These are phyloP conservation scores for Diorhabda elongata DNA, from an alignment of 1,140 invertebrate genomes.

Conservation along the genomic window DNA sequence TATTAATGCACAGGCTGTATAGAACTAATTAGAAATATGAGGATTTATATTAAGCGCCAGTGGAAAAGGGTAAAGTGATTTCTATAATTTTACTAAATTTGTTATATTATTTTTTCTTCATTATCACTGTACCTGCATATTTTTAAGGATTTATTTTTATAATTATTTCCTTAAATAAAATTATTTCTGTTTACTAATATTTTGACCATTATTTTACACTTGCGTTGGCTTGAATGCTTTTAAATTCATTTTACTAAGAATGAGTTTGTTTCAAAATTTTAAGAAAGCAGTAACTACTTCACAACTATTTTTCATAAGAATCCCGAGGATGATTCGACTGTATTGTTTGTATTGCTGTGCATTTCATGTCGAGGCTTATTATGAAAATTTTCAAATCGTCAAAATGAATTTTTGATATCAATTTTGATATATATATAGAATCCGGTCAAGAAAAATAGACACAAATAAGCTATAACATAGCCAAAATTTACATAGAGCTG, in stretches of 20 bases:
- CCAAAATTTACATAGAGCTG: too few relatives aligned
- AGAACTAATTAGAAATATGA: not conserved
- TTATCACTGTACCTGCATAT: slow-evolving; percentile 7
- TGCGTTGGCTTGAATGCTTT: not conserved
- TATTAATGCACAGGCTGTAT: not conserved
- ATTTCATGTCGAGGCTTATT: too few relatives aligned
- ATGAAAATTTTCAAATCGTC: too few relatives aligned
- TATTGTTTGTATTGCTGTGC: too few relatives aligned
- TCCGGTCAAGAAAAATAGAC: too few relatives aligned
- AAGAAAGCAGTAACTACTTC: not conserved
- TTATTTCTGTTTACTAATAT: not conserved
- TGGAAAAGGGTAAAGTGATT: slow-evolving; percentile 2
- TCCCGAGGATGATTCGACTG: too few relatives aligned
- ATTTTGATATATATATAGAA: too few relatives aligned
- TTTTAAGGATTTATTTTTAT: slow-evolving; percentile 19
- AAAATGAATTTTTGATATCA: too few relatives aligned
- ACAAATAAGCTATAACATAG: too few relatives aligned
- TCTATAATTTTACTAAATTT: not conserved
- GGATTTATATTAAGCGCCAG: not conserved
- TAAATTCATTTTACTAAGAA: not conserved
- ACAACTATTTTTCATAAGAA: not conserved
- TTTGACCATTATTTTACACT: not conserved
- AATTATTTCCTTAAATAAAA: slow-evolving; percentile 11
- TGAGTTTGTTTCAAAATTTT: not conserved
- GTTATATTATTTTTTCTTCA: not conserved